phyloP scores from a whole-genome alignment of 2,113 vertebrate genomes.

The Todiramphus saurophagus region DNA sequence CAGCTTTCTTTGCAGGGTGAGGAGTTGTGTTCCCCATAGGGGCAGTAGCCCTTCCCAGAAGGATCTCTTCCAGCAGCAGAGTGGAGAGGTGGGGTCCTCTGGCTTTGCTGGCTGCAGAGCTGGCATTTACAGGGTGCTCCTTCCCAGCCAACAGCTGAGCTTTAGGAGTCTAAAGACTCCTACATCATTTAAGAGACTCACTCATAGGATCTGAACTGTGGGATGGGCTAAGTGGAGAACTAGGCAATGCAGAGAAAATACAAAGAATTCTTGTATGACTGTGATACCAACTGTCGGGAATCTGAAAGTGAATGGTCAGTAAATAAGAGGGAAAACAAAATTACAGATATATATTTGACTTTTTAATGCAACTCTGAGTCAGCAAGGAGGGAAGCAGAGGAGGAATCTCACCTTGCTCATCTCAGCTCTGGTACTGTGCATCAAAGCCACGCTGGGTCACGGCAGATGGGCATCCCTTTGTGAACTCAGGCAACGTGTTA shows the following conservation, averaged over 20 bases:
- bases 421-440: neutral
- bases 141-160: neutral
- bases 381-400: neutral
- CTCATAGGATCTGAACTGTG: neutral
- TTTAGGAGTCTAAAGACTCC: neutral
- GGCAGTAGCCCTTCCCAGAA: neutral
- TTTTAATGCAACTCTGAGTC: neutral
- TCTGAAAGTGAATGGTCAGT: neutral
- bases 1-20: neutral
- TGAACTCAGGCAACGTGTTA: fast-evolving
- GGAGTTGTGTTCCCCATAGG: neutral
- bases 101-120: neutral
- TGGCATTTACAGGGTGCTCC: neutral
- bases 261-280: neutral
- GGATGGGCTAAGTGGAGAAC: neutral
- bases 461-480: neutral
- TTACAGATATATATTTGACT: neutral
- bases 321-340: neutral
- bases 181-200: neutral
- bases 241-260: neutral
- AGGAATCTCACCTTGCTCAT: neutral
- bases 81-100: neutral
- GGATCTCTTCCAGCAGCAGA: neutral
- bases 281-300: neutral
- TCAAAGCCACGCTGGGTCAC: neutral